Conservation (phyloP, 2,888 invertebrate species). For the Dicycla oo region DNA sequence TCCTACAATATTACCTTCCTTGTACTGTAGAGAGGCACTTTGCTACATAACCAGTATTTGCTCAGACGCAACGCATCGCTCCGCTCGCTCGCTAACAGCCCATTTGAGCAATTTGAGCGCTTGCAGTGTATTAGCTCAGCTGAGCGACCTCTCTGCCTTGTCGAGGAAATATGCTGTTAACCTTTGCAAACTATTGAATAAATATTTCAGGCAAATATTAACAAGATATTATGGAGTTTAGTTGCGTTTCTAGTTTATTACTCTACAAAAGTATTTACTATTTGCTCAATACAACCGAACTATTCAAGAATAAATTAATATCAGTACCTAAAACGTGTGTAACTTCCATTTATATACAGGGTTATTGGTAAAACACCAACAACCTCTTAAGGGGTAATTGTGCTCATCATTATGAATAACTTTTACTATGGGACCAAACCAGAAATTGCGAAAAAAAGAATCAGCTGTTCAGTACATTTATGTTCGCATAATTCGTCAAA, state of each 20-base stretch:
- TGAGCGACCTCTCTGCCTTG: constrained; percentile 5
- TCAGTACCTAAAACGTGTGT: no score
- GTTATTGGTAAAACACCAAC: no score
- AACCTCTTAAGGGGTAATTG: no score
- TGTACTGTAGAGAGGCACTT: constrained; percentile 19
- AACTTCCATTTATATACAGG: background rate
- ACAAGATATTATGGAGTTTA: background rate
- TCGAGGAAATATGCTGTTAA: constrained; percentile 3
- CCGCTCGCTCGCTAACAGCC: constrained; percentile 14
- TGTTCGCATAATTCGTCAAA: no score
- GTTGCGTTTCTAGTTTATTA: background rate
- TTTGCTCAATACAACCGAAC: background rate
- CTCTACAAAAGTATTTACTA: background rate
- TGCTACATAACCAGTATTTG: constrained; percentile 7
- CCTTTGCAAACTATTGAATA: constrained; percentile 1
- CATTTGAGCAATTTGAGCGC: constrained; percentile 34
- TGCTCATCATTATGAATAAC: no score
- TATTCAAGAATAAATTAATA: background rate
- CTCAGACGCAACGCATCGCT: constrained; percentile 8
- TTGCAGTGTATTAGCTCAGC: constrained; percentile 12
- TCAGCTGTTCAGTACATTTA: no score
- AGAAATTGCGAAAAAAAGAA: no score
- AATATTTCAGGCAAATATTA: background rate
- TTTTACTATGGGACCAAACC: no score
- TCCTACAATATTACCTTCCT: background rate